Evolutionary conservation across 2,888 invertebrate species (phyloP).

Genomic region (Latrodectus hesperus): DNA sequence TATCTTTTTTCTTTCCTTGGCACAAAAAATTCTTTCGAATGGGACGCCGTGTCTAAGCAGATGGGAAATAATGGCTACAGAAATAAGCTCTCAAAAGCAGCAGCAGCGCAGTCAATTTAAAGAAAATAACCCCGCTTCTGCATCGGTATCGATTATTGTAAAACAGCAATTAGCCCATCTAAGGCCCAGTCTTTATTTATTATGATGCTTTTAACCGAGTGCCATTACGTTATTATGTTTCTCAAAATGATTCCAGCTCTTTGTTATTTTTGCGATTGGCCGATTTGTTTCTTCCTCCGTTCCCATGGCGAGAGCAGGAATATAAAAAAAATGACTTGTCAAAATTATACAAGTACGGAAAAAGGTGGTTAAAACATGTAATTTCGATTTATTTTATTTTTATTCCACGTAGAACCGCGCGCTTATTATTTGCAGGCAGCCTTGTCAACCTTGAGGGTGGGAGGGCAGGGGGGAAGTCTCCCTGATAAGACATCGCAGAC

Average conservation of each 20-base stretch:
- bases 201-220: slow-evolving; percentile 32
- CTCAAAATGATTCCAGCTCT: slow-evolving; percentile 31
- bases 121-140: slow-evolving; percentile 34
- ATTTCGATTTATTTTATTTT: slow-evolving; percentile 52
- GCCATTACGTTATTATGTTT: slow-evolving; percentile 65
- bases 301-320: slow-evolving; percentile 36
- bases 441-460: slow-evolving; percentile 37
- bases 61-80: background rate
- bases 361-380: slow-evolving; percentile 64
- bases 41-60: no score
- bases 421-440: slow-evolving; percentile 27
- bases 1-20: no score
- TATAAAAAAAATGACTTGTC: slow-evolving; percentile 28
- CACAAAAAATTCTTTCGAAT: no score
- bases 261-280: slow-evolving; percentile 41
- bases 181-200: slow-evolving; percentile 27
- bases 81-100: background rate
- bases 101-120: slow-evolving; percentile 4
- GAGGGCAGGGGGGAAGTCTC: background rate
- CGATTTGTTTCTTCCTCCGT: slow-evolving; percentile 21
- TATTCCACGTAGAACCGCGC: slow-evolving; percentile 9
- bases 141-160: slow-evolving; percentile 63
- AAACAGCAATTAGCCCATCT: slow-evolving; percentile 51
- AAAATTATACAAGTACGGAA: slow-evolving; percentile 57
- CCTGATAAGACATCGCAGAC: slow-evolving; percentile 29